These are phyloP conservation scores for Choloepus didactylus DNA, from an alignment of 2,797 vertebrate genomes.

Conservation along the genomic window DNA sequence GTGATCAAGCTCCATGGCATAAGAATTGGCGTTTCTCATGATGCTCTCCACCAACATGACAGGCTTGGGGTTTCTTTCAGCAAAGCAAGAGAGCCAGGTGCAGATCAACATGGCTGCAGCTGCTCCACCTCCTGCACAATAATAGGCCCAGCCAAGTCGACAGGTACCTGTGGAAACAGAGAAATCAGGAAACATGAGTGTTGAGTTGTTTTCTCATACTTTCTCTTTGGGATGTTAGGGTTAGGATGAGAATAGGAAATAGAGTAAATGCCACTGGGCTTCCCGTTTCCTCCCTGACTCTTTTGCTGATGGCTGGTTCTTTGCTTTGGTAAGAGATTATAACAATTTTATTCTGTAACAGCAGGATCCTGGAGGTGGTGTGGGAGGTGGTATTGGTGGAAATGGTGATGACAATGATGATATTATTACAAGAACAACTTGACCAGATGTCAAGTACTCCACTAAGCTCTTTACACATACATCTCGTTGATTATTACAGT, in stretches of 20 bases:
- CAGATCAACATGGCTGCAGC: slow-evolving; percentile 85
- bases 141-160: slow-evolving; percentile 85
- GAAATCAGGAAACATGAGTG: not conserved
- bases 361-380: not conserved
- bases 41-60: slow-evolving; percentile 74
- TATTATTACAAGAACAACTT: not conserved
- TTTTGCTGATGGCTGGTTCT: not conserved
- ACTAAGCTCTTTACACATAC: slow-evolving; percentile 10
- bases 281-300: not conserved
- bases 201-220: not conserved
- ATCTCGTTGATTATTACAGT: slow-evolving; percentile 35
- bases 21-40: slow-evolving; percentile 79
- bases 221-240: not conserved
- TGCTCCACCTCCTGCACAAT: slow-evolving; percentile 84
- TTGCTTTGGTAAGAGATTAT: slow-evolving; percentile 42
- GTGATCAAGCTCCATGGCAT: slow-evolving; percentile 75
- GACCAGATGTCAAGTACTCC: slow-evolving; percentile 36
- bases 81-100: slow-evolving; percentile 85
- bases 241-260: slow-evolving; percentile 14
- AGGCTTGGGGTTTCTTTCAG: slow-evolving; percentile 83
- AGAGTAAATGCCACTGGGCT: not conserved
- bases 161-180: slow-evolving; percentile 82
- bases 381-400: not conserved
- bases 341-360: slow-evolving; percentile 52
- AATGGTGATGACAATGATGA: slow-evolving; percentile 20